Evolutionary conservation across 2,888 invertebrate genomes (phyloP).

Genomic region (Pandemis corylana): DNA sequence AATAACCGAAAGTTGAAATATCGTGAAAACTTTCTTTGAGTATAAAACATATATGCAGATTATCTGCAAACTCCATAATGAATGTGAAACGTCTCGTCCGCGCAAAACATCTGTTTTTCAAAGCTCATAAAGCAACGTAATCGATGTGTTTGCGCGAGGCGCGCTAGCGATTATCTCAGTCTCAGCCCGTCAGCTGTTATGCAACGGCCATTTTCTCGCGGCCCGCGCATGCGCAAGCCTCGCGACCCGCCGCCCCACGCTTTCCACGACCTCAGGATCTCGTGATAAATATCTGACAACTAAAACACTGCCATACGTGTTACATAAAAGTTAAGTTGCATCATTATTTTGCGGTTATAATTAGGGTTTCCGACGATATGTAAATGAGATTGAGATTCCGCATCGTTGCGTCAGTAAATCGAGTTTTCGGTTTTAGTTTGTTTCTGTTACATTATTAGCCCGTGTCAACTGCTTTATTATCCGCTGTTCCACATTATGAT

Average conservation of each 20-base stretch:
- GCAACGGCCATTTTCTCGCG: slow-evolving; percentile 56
- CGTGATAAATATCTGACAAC: slow-evolving; percentile 47
- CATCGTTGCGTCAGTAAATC: slow-evolving; percentile 23
- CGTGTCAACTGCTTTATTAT: slow-evolving; percentile 20
- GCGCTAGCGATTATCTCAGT: slow-evolving; percentile 42
- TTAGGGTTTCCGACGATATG: slow-evolving; percentile 32
- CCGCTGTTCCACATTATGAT: neutral
- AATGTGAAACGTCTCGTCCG: slow-evolving; percentile 26
- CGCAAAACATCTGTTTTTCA: slow-evolving; percentile 29
- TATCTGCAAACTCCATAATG: neutral
- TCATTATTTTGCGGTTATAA: slow-evolving; percentile 39
- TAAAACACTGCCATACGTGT: slow-evolving; percentile 41
- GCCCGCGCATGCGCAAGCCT: slow-evolving; percentile 45
- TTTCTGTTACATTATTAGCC: slow-evolving; percentile 25
- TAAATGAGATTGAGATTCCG: slow-evolving; percentile 32
- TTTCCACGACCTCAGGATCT: slow-evolving; percentile 65
- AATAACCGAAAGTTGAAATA: slow-evolving; percentile 9
- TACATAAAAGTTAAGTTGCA: slow-evolving; percentile 36
- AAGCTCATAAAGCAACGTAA: slow-evolving; percentile 39
- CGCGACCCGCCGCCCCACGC: slow-evolving; percentile 50
- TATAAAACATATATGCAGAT: neutral
- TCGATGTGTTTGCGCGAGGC: slow-evolving; percentile 43
- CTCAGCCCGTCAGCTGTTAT: slow-evolving; percentile 45
- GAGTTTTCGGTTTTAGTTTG: slow-evolving; percentile 27
- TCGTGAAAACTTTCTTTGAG: neutral